Conservation (phyloP, 2,797 vertebrate genomes). For the Brotula barbata region DNA sequence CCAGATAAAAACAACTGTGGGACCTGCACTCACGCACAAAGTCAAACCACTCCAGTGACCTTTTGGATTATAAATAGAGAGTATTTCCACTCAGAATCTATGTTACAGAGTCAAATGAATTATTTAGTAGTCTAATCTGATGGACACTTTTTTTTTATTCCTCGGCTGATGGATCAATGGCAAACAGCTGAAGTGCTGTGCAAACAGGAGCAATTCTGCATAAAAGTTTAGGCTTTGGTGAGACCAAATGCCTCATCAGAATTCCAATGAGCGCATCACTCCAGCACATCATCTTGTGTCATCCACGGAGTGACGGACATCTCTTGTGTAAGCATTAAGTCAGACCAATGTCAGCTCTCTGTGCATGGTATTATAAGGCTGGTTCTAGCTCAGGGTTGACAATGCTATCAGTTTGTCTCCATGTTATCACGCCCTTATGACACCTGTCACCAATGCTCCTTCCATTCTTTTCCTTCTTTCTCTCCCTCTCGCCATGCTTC, state of each 20-base stretch:
- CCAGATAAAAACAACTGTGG: slow-evolving; percentile 64
- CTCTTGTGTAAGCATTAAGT: slow-evolving; percentile 43
- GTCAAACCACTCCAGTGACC: slow-evolving; percentile 77
- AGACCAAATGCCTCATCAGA: slow-evolving; percentile 61
- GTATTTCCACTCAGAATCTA: slow-evolving; percentile 79
- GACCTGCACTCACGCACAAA: slow-evolving; percentile 62
- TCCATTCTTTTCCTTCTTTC: slow-evolving; percentile 54
- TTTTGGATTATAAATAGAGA: slow-evolving; percentile 80
- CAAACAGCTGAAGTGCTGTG: slow-evolving; percentile 41
- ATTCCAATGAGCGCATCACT: slow-evolving; percentile 40
- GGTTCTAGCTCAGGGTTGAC: slow-evolving; percentile 59
- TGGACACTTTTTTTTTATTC: slow-evolving; percentile 56
- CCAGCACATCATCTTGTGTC: slow-evolving; percentile 54
- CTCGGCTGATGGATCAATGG: slow-evolving; percentile 57
- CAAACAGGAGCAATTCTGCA: slow-evolving; percentile 44
- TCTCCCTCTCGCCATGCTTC: slow-evolving; percentile 42
- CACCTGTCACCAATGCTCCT: slow-evolving; percentile 75
- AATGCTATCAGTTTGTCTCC: slow-evolving; percentile 75
- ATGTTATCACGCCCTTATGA: slow-evolving; percentile 75
- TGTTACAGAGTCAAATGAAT: slow-evolving; percentile 76
- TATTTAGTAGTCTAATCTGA: slow-evolving; percentile 75
- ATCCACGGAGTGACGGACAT: slow-evolving; percentile 59
- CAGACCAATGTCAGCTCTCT: slow-evolving; percentile 51
- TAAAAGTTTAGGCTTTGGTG: slow-evolving; percentile 57
- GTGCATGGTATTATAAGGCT: slow-evolving; percentile 51